Evolutionary conservation across 2,113 vertebrate genomes (phyloP).

Genomic region (Nycticryphes semicollaris): DNA sequence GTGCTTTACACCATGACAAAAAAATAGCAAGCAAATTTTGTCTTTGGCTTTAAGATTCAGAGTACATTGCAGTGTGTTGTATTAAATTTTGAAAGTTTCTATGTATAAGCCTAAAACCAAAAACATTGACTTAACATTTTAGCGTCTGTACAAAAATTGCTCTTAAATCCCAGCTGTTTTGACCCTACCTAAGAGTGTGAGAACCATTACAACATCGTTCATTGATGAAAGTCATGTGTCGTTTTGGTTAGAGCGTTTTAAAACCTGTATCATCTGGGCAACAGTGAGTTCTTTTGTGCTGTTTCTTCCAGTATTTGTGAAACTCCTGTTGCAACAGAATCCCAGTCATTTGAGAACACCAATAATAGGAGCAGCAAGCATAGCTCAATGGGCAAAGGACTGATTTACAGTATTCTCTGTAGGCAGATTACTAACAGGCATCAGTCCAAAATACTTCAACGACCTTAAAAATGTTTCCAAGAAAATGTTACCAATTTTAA

Average conservation of each 20-base stretch:
- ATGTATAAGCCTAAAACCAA: not conserved
- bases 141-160: not conserved
- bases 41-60: not conserved
- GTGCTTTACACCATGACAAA: not conserved
- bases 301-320: not conserved
- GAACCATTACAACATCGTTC: not conserved
- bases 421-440: not conserved
- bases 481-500: constrained; percentile 13
- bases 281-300: not conserved
- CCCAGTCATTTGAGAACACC: not conserved
- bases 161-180: not conserved
- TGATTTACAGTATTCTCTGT: not conserved
- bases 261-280: not conserved
- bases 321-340: not conserved
- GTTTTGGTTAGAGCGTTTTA: not conserved
- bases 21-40: not conserved
- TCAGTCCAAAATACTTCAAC: not conserved
- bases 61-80: not conserved
- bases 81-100: not conserved
- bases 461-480: constrained; percentile 23
- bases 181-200: not conserved
- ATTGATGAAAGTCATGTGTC: not conserved
- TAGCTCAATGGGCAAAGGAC: not conserved
- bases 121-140: not conserved
- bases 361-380: not conserved